Base-by-base conservation (phyloP, 2,797 vertebrate species). In the Gallinago nigripennis region DNA sequence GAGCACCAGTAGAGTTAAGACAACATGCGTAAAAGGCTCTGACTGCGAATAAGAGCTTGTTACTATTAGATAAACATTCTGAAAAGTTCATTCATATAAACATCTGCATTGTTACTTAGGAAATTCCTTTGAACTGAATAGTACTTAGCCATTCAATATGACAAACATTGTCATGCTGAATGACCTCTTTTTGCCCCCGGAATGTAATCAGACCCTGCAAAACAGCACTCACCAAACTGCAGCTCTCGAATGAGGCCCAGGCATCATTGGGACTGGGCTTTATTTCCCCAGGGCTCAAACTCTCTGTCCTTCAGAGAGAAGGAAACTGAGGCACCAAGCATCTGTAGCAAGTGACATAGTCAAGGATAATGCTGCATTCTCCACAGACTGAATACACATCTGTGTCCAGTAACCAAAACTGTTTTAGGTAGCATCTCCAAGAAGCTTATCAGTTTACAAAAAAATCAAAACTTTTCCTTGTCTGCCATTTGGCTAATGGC, bases 41-140 rank as follows among this genome's bases (percentile, higher is more conserved):
- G 58, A 50, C 84, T 6, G 3, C 0, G 1, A 46, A 4, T 39
- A 75, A 79, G 76, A 39, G 80, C 61, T 90, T 35, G 58, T 58
- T 63, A 31, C 63, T 71, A 21, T 64, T 19, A 82, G 69, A 50
- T 61, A 94, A 91, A 95, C 90, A 79, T 68, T 63, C 77, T 69
- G 71, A 57, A 54, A 76, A 86, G 84, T 75, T 76, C 86, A 64
- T 95, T 86, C 88, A 51, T 77, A 12, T 39, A 83, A 94, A 94
- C 81, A 91, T 88, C 92, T 93, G 92, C 73, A 43, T 69, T 69
- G 82, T 53, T 81, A n/a, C 88, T 93, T 69, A 86, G 69, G 84
- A 91, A 91, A 94, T 94, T 50, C 90, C 78, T 91, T 91, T 86
- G 85, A 83, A 65, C 65, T 90, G 79, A 81, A 80, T 16, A 73